These are phyloP conservation scores for Diplolepis rosae DNA, from an alignment of 2,888 invertebrate genomes.

Conservation along the genomic window DNA sequence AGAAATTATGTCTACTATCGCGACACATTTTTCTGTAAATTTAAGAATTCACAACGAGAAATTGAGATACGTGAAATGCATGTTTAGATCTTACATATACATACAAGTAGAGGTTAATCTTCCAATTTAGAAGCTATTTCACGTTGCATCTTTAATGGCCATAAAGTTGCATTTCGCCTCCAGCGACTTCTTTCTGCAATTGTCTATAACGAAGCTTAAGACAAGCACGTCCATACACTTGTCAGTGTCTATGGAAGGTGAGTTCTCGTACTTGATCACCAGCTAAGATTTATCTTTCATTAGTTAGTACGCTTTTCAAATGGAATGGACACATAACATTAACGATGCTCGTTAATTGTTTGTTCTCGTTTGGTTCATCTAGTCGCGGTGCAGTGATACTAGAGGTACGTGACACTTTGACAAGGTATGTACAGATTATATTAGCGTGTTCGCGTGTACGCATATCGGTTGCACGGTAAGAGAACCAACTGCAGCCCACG, in stretches of 20 bases:
- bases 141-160: slow-evolving; percentile 1
- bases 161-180: slow-evolving; percentile 10
- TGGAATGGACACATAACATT: slow-evolving; percentile 62
- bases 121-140: slow-evolving; percentile 19
- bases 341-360: slow-evolving; percentile 67
- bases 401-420: slow-evolving; percentile 55
- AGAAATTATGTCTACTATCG: no score
- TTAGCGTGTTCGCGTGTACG: slow-evolving; percentile 45
- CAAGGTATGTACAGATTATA: slow-evolving; percentile 54
- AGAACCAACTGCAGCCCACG: slow-evolving; percentile 57
- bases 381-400: slow-evolving; percentile 16
- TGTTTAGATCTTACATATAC: not conserved
- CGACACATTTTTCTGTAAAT: no score
- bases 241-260: not conserved
- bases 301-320: slow-evolving; percentile 60
- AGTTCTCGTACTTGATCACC: slow-evolving; percentile 40
- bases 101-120: slow-evolving; percentile 26
- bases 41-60: not conserved
- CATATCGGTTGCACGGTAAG: slow-evolving; percentile 45
- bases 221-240: slow-evolving; percentile 21
- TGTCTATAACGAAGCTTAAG: slow-evolving; percentile 28
- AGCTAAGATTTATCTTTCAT: slow-evolving; percentile 66
- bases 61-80: not conserved
- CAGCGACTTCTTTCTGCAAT: slow-evolving; percentile 23
- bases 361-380: slow-evolving; percentile 55